Evolutionary conservation across 2,888 invertebrate genomes (phyloP), one percentile per base, ranked within the genome.

Genomic region (Heliconius ismenius): DNA sequence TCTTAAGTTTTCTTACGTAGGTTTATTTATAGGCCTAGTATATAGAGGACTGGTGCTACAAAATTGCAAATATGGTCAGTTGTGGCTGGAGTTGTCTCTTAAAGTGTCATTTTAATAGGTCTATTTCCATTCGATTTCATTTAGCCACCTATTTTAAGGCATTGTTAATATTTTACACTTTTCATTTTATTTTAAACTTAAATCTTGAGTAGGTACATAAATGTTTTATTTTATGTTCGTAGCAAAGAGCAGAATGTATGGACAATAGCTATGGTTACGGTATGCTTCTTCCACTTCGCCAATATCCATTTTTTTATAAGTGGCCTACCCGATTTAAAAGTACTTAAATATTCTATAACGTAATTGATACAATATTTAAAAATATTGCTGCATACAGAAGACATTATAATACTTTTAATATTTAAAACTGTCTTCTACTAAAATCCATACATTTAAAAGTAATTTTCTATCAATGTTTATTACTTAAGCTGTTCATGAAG

Each of bases 41-140:
- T 74, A 64, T 63, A 77, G 74, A 77, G 69, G 64, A 73, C 80
- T 36, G 69, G 54, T 70, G 86, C 86, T 86, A 87, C 87, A 84
- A 81, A 84, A 87, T 88, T 81, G 83, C 80, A 75, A 73, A 67
- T 70, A 75, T 43, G 73, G 73, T 4, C 26, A 76, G 81, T 87
- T 86, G 87, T 84, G 84, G 86, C 88, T 81, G 75, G 81, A 69
- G 82, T 81, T 89, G 90, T 89, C 90, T 87, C 89, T 83, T 91
- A 90, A 90, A 91, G 88, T 84, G 86, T 86, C 82, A 84, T 86
- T 88, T 90, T 88, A 89, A 85, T 63, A 58, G 54, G 81, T 83
- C 83, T 84, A 82, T 83, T 83, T 79, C 74, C 74, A 72, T 81
- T 79, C 74, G 75, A 76, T 65, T 73, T 78, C 65, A 67, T 77